phyloP scores from a whole-genome alignment of 2,888 invertebrate species.

The Neoitamus cyanurus region DNA sequence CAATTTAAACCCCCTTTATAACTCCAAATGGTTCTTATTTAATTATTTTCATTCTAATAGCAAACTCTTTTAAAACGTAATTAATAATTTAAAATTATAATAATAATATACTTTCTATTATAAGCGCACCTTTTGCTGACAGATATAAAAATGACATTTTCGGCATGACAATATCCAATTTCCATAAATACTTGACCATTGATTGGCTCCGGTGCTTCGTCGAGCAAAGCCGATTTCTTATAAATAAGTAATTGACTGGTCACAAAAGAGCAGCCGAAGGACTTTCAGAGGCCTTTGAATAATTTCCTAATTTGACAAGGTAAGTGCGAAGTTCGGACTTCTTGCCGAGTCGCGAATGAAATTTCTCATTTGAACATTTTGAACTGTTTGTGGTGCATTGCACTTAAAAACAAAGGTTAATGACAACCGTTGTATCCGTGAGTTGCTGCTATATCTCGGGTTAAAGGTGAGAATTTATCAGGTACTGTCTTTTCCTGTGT shows the following conservation, averaged over 20 bases:
- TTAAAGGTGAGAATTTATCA: neutral
- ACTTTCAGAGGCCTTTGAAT: neutral
- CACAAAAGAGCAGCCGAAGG: neutral
- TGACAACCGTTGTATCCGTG: neutral
- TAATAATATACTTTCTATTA: neutral
- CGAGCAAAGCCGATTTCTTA: neutral
- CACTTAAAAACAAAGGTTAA: neutral
- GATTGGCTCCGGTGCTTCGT: neutral
- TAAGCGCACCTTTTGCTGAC: neutral
- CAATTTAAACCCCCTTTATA: no score
- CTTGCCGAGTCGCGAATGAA: neutral
- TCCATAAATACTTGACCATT: slow-evolving; percentile 10
- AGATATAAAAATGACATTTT: neutral
- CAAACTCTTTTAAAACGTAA: no score
- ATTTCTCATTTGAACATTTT: neutral
- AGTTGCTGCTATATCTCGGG: neutral
- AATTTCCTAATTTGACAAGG: neutral
- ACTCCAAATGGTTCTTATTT: no score
- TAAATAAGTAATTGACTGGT: slow-evolving; percentile 10
- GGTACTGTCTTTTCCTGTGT: neutral
- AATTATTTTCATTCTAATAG: no score
- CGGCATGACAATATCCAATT: neutral
- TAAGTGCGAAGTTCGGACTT: neutral
- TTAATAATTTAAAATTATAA: no score
- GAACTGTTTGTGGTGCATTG: neutral